Evolutionary conservation across 2,113 vertebrate species (phyloP).

Genomic region (Pseudopipra pipra): DNA sequence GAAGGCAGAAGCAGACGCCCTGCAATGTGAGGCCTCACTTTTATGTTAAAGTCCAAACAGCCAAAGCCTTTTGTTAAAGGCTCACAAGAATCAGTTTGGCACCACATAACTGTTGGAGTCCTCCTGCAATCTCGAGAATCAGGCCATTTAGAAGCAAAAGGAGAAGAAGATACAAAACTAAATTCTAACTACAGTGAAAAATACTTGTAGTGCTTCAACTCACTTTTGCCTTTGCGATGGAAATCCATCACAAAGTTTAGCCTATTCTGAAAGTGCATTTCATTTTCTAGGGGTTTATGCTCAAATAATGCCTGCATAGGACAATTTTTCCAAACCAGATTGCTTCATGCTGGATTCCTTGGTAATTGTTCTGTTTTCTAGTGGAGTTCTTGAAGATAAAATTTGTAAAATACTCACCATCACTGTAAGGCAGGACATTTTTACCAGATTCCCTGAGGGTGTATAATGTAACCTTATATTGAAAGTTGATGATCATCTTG

Average conservation of each 20-base stretch:
- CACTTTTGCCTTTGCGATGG: not conserved
- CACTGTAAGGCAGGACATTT: not conserved
- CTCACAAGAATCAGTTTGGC: not conserved
- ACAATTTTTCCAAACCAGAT: not conserved
- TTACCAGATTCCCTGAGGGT: not conserved
- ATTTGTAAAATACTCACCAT: not conserved
- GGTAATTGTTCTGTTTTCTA: not conserved
- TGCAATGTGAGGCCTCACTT: not conserved
- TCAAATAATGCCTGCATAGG: not conserved
- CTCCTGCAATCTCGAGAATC: not conserved
- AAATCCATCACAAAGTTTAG: not conserved
- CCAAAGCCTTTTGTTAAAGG: not conserved
- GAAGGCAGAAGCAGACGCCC: not conserved
- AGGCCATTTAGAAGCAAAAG: not conserved
- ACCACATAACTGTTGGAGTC: not conserved
- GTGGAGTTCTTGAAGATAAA: not conserved
- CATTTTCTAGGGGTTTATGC: not conserved
- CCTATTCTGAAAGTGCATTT: not conserved
- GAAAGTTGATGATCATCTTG: not conserved
- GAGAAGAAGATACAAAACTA: not conserved
- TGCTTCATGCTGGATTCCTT: not conserved
- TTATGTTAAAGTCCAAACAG: not conserved
- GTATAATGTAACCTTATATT: not conserved
- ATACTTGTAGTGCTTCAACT: not conserved
- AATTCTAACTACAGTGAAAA: not conserved